A percentile compares a stretch with the other conserved stretches of the same genome.
Evolutionary conservation across 2,797 vertebrate species (phyloP).

Genomic region (Pampus argenteus): DNA sequence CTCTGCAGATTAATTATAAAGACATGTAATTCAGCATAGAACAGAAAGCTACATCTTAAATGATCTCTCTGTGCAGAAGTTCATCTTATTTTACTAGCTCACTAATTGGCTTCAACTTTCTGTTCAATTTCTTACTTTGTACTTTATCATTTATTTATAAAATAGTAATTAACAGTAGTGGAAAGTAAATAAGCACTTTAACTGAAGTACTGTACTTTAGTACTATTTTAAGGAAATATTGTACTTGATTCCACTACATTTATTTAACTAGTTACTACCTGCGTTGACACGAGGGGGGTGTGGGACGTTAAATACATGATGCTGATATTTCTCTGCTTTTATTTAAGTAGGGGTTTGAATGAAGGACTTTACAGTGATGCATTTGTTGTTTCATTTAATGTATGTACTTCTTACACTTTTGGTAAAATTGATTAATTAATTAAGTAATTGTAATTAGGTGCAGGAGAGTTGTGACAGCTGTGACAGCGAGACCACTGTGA

Average conservation of each 20-base stretch:
- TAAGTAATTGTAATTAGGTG: conserved; percentile 77
- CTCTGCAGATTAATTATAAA: conserved; percentile 17
- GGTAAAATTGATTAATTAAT: background rate
- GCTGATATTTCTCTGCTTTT: background rate
- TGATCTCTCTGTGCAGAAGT: background rate
- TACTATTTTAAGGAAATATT: too few relatives aligned
- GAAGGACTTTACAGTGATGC: background rate
- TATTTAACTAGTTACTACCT: background rate
- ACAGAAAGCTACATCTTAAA: background rate
- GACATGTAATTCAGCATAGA: background rate
- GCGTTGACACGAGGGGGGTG: too few relatives aligned
- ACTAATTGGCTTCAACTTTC: too few relatives aligned
- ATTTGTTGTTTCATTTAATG: background rate
- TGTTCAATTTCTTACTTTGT: too few relatives aligned
- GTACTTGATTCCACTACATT: too few relatives aligned
- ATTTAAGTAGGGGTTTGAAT: background rate
- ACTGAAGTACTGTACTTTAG: too few relatives aligned
- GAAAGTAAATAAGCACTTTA: background rate
- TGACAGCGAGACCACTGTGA: conserved; percentile 97
- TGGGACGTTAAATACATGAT: background rate
- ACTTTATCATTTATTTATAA: too few relatives aligned
- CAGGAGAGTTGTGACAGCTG: conserved; percentile 97
- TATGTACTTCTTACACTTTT: background rate
- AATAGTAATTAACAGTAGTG: background rate
- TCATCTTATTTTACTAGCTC: background rate